These are phyloP conservation scores for Bursaphelenchus okinawaensis DNA, from an alignment of 2,888 invertebrate genomes.

Conservation along the genomic window DNA sequence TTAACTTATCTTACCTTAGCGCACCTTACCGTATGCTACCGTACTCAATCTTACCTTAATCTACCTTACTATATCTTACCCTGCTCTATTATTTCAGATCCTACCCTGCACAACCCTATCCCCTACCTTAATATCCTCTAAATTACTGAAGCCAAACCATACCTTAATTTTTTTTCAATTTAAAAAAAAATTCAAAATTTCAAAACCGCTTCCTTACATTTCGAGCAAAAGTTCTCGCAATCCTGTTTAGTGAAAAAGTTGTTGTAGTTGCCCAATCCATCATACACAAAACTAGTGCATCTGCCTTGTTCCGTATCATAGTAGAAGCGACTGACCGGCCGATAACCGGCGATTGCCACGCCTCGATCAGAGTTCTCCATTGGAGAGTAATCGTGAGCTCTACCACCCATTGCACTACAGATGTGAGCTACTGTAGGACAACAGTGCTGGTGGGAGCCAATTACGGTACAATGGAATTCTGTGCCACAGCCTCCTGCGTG, in stretches of 20 bases:
- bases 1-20: too few relatives aligned
- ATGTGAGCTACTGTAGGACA: conserved; percentile 48
- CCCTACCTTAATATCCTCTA: too few relatives aligned
- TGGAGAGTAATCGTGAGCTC: conserved; percentile 34
- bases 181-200: too few relatives aligned
- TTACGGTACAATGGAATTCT: conserved; percentile 43
- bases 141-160: too few relatives aligned
- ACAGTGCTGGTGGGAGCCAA: conserved; percentile 47
- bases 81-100: too few relatives aligned
- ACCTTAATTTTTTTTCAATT: too few relatives aligned
- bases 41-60: too few relatives aligned
- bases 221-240: conserved; percentile 50
- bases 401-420: conserved; percentile 44
- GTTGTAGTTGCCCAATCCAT: conserved; percentile 54
- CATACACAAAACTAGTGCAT: conserved; percentile 48
- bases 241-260: conserved; percentile 50
- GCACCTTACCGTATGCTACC: too few relatives aligned
- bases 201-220: conserved; percentile 39
- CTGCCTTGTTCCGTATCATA: conserved; percentile 49
- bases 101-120: too few relatives aligned
- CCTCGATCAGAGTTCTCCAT: conserved; percentile 42
- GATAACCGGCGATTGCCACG: conserved; percentile 26
- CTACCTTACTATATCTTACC: too few relatives aligned
- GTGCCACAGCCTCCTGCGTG: conserved; percentile 37
- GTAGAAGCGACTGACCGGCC: conserved; percentile 41